Evolutionary conservation across 2,888 invertebrate genomes (phyloP).

Genomic region (Pseudococcus viburni): DNA sequence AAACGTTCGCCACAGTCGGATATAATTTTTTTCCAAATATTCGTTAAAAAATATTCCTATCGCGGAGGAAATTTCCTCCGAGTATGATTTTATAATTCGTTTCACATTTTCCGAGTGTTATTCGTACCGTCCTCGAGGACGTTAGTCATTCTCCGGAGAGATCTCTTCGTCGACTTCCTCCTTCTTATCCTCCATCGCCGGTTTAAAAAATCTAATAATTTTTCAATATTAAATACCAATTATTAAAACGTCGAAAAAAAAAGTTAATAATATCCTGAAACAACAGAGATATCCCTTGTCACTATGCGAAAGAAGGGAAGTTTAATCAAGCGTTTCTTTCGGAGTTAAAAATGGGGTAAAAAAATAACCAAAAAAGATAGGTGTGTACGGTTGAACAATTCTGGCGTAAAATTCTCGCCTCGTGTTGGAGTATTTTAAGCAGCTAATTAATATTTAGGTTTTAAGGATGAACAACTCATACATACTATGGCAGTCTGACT

Average conservation of each 20-base stretch:
- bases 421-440: slow-evolving; percentile 33
- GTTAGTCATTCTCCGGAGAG: not conserved
- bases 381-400: not conserved
- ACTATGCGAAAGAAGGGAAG: not conserved
- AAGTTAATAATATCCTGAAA: slow-evolving; percentile 40
- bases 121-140: not conserved
- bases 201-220: slow-evolving; percentile 3
- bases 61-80: not conserved
- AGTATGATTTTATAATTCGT: slow-evolving; percentile 19
- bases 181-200: not conserved
- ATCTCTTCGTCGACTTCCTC: not conserved
- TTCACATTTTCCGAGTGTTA: not conserved
- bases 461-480: slow-evolving; percentile 23
- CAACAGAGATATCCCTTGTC: slow-evolving; percentile 19
- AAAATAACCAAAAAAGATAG: not conserved
- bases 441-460: slow-evolving; percentile 33
- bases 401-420: not conserved
- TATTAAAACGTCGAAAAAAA: slow-evolving; percentile 1
- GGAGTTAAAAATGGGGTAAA: not conserved
- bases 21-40: slow-evolving; percentile 54
- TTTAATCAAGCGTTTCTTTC: slow-evolving; percentile 37
- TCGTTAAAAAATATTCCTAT: not conserved
- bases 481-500: slow-evolving; percentile 28
- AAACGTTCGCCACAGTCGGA: slow-evolving; percentile 44
- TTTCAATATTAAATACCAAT: slow-evolving; percentile 35